These are phyloP conservation scores for Zosterops hypoxanthus DNA, from an alignment of 2,113 vertebrate genomes.

Conservation along the genomic window DNA sequence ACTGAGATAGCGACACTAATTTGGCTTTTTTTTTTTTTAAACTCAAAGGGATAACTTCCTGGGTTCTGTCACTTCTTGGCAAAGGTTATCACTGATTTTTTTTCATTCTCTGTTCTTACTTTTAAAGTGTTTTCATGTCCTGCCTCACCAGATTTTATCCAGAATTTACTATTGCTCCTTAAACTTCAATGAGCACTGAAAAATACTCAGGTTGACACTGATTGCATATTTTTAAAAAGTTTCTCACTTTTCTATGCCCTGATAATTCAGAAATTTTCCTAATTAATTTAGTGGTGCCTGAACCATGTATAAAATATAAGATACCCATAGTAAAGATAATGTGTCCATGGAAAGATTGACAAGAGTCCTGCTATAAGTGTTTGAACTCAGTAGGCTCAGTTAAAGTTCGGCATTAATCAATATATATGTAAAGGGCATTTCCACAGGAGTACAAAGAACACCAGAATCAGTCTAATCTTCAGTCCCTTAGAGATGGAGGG, in stretches of 20 bases:
- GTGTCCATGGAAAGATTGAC: not conserved
- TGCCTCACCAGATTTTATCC: not conserved
- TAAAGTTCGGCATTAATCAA: not conserved
- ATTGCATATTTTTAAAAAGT: not conserved
- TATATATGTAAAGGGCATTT: not conserved
- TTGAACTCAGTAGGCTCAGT: not conserved
- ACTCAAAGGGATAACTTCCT: not conserved
- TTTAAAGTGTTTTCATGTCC: not conserved
- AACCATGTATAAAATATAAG: not conserved
- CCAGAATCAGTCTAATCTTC: not conserved
- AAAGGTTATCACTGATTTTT: not conserved
- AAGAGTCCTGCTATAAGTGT: not conserved
- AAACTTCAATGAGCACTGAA: not conserved
- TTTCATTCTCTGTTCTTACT: not conserved
- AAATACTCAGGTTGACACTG: not conserved
- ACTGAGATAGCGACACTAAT: not conserved
- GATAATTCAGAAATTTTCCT: not conserved
- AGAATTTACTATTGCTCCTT: not conserved
- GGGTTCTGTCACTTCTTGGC: not conserved
- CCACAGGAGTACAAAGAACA: rapidly evolving
- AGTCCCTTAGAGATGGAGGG: not conserved
- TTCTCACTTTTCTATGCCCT: not conserved
- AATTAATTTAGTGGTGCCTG: not conserved
- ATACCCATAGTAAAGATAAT: not conserved
- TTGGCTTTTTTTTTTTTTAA: not conserved